Base-by-base conservation (phyloP, 2,113 vertebrate genomes). In the Spea multiplicata region DNA sequence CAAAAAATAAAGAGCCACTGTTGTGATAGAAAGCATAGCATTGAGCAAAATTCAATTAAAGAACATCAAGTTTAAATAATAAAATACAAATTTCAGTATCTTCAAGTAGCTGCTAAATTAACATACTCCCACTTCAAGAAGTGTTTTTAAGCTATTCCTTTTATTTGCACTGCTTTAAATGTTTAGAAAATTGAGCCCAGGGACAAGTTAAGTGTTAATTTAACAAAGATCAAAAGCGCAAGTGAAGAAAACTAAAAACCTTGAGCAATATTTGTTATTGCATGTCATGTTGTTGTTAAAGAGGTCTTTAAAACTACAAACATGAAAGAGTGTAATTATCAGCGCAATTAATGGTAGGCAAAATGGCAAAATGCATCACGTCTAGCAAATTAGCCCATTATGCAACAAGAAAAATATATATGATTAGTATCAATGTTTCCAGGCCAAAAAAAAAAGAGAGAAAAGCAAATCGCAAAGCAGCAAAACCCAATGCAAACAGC, bases 171-270 rank as follows among this genome's bases (percentile, higher is more conserved):
- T 59, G 55, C 53, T 76, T 48, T 69, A 69, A 70, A 70, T 70
- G 66, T 30, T 57, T 57, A 44, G 66, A 47, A 61, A 68, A 48
- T 44, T 48, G 66, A 59, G 75, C 75, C 75, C 45, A 13, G 75
- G 75, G 75, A 76, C 44, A 76, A 76, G 74, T 76, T 76, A 76
- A 76, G 75, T 69, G 75, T 76, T 76, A 69, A 61, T 59, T 70
- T 76, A 52, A 48, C 1, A 46, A 69, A 76, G 75, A 76, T 76
- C 66, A 76, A 76, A 76, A 61, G 75, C 44, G 13, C 6, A 9
- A 49, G 45, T 47, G 52, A 48, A 44, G 75, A 59, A 59, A 55
- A 76, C 16, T 6, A 44, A n/a, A 76, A 68, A 76, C 64, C 75
- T 70, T 61, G 6, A 76, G 75, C 75, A 76, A 76, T 76, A 61